phyloP scores from a whole-genome alignment of 2,113 vertebrate species.

The Brachyhypopomus occidentalis region DNA sequence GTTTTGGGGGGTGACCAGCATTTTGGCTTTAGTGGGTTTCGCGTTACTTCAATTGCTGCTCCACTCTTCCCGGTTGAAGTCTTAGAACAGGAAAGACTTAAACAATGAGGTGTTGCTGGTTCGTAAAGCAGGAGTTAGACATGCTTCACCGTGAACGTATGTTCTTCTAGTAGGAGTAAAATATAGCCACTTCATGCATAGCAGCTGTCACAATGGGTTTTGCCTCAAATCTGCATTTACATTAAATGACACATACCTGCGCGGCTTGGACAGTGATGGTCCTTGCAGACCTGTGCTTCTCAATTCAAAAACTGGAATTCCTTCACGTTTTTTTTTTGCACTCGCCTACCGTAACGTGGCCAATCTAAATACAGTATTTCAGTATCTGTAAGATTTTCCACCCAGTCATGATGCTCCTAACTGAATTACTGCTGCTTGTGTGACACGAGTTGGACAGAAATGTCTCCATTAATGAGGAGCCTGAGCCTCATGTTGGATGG shows the following conservation, averaged over 20 bases:
- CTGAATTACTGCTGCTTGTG: slow-evolving; percentile 13
- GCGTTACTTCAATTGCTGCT: neutral
- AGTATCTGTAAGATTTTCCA: slow-evolving; percentile 6
- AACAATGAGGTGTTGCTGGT: neutral
- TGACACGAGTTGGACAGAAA: slow-evolving; percentile 10
- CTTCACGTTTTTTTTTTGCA: neutral
- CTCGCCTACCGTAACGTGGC: neutral
- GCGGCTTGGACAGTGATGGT: too few species aligned
- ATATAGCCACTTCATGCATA: neutral
- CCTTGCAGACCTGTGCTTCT: neutral
- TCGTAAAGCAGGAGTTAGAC: neutral
- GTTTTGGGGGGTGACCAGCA: slow-evolving; percentile 50
- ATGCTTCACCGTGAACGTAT: neutral
- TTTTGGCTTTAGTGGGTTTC: slow-evolving; percentile 54
- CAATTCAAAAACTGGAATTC: neutral
- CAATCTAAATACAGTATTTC: slow-evolving; percentile 10
- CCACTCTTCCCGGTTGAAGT: neutral
- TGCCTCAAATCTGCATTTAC: neutral
- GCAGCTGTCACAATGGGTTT: slow-evolving; percentile 1
- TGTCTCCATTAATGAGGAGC: neutral
- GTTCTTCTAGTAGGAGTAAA: neutral
- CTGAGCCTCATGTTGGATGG: neutral
- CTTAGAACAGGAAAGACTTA: neutral
- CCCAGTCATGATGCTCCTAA: slow-evolving; percentile 10
- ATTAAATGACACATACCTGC: neutral